Percentiles rank a stretch among this genome's conserved stretches.
Conservation (phyloP, 2,113 vertebrate genomes). For the Columba livia region DNA sequence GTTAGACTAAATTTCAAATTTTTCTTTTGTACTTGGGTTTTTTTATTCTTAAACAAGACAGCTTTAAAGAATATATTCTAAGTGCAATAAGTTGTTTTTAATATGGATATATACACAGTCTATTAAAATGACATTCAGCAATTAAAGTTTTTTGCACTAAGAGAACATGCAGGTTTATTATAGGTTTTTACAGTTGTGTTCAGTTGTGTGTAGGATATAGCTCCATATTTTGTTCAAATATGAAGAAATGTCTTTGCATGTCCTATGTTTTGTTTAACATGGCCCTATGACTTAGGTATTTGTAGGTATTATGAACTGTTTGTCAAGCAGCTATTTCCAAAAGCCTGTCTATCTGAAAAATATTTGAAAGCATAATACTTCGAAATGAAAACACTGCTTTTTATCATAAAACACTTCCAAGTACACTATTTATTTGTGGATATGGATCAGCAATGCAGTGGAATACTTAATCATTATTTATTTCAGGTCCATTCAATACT, state of each 20-base stretch:
- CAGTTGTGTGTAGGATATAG: background rate
- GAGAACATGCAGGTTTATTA: slow-evolving; percentile 27
- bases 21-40: background rate
- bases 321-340: background rate
- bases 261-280: background rate
- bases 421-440: background rate
- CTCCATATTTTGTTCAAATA: background rate
- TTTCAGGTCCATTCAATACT: background rate
- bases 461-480: background rate
- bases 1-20: background rate
- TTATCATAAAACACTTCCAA: background rate
- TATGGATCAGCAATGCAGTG: background rate
- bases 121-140: background rate
- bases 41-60: background rate
- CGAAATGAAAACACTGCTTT: background rate
- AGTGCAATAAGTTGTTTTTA: slow-evolving; percentile 43
- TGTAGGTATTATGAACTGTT: background rate
- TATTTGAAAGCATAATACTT: background rate
- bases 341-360: background rate
- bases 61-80: slow-evolving; percentile 50
- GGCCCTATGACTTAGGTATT: background rate
- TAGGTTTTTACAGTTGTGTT: background rate
- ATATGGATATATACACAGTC: background rate
- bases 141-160: slow-evolving; percentile 44
- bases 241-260: background rate